Conservation (phyloP, 2,888 invertebrate genomes). For the Pollenia amentaria region DNA sequence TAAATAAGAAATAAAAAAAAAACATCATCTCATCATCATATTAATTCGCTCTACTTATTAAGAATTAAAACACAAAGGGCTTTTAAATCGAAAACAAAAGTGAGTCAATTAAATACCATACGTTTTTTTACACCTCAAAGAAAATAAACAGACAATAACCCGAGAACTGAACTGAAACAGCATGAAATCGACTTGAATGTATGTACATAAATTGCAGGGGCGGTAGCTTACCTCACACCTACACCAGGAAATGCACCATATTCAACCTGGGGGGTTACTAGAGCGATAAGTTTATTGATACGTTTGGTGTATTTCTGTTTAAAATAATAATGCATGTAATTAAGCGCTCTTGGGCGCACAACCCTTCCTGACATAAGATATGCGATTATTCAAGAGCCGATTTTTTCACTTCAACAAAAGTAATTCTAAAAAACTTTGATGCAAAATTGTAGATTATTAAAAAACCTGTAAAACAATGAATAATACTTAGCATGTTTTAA, state of each 20-base stretch:
- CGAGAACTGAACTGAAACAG: constrained; percentile 27
- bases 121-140: constrained; percentile 56
- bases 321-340: no score
- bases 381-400: no score
- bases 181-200: constrained; percentile 45
- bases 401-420: no score
- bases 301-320: neutral
- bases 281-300: constrained; percentile 53
- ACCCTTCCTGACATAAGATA: no score
- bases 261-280: constrained; percentile 59
- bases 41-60: constrained; percentile 51
- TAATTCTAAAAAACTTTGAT: no score
- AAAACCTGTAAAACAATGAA: no score
- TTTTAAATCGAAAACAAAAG: constrained; percentile 61
- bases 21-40: constrained; percentile 32
- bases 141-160: constrained; percentile 63
- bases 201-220: constrained; percentile 30
- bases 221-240: constrained; percentile 46
- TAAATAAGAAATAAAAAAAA: constrained; percentile 15
- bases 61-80: constrained; percentile 57
- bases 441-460: no score
- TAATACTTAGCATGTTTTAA: no score
- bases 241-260: constrained; percentile 45
- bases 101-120: constrained; percentile 65
- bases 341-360: no score